phyloP scores from a whole-genome alignment of 2,888 invertebrate genomes.

The Cylindroiulus punctatus region DNA sequence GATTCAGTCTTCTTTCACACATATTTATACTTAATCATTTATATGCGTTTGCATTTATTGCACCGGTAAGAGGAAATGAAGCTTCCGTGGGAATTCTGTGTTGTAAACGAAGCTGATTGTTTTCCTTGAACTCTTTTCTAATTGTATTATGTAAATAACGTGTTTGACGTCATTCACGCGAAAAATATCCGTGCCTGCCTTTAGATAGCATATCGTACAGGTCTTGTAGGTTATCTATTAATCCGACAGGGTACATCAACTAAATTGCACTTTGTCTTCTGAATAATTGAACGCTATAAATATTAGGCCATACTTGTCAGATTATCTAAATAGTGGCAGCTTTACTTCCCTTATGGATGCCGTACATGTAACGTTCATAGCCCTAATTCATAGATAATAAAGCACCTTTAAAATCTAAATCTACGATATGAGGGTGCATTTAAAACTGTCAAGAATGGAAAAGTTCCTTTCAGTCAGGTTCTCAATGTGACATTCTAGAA shows the following conservation, averaged over 20 bases:
- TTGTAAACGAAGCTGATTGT: neutral
- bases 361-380: slow-evolving; percentile 1
- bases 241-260: slow-evolving; percentile 23
- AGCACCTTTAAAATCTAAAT: neutral
- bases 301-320: slow-evolving; percentile 33
- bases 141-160: neutral
- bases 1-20: neutral
- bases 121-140: neutral
- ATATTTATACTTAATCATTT: neutral
- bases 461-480: neutral
- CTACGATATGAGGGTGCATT: neutral
- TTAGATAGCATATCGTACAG: neutral
- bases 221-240: neutral
- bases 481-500: neutral
- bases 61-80: neutral
- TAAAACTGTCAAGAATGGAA: neutral
- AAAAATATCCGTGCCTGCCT: neutral
- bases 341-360: neutral
- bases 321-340: slow-evolving; percentile 1
- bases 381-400: neutral
- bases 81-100: neutral
- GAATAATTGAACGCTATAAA: slow-evolving; percentile 23
- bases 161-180: neutral
- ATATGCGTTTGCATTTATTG: neutral
- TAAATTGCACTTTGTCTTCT: slow-evolving; percentile 38